A percentile compares a stretch with the other conserved stretches of the same genome.
Evolutionary conservation across 1,140 invertebrate genomes (phyloP).

Genomic region (Drosophila burlai): DNA sequence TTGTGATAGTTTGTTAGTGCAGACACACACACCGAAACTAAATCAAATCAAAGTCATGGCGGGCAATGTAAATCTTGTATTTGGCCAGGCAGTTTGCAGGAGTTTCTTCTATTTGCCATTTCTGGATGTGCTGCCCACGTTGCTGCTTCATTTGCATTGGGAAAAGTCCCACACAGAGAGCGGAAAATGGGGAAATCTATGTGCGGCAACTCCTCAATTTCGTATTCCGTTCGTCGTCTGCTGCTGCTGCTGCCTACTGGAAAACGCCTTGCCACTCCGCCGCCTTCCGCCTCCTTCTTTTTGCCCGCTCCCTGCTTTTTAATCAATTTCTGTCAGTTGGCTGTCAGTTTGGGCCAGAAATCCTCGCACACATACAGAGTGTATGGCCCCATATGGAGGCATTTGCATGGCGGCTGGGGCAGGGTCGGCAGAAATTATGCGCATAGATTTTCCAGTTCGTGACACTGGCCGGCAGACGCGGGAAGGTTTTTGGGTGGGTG

Average conservation of each 20-base stretch:
- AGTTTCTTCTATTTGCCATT: conserved; percentile 23
- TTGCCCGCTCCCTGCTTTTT: conserved; percentile 49
- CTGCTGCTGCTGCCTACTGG: conserved; percentile 61
- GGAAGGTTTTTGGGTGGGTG: conserved; percentile 46
- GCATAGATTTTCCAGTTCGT: conserved; percentile 43
- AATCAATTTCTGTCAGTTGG: conserved; percentile 80
- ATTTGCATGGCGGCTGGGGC: conserved; percentile 11
- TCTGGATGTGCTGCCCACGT: conserved; percentile 40
- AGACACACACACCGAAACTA: conserved; percentile 32
- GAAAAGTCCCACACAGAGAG: conserved; percentile 40
- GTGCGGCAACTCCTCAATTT: conserved; percentile 58
- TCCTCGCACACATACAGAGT: conserved; percentile 14
- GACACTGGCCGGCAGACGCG: conserved; percentile 54
- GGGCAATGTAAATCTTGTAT: conserved; percentile 53
- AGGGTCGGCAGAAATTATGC: conserved; percentile 48
- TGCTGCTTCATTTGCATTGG: conserved; percentile 60
- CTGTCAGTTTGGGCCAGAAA: conserved; percentile 69
- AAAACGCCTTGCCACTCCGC: conserved; percentile 47
- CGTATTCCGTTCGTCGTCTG: conserved; percentile 63
- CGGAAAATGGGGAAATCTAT: conserved; percentile 57
- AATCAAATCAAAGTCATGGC: conserved; percentile 59
- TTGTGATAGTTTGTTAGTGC: conserved; percentile 10
- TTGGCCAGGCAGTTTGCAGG: conserved; percentile 35
- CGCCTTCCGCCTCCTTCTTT: conserved; percentile 14
- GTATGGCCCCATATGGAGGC: conserved; percentile 16